Conservation (phyloP, 1,140 invertebrate genomes). For the Drosophila fuyamai region DNA sequence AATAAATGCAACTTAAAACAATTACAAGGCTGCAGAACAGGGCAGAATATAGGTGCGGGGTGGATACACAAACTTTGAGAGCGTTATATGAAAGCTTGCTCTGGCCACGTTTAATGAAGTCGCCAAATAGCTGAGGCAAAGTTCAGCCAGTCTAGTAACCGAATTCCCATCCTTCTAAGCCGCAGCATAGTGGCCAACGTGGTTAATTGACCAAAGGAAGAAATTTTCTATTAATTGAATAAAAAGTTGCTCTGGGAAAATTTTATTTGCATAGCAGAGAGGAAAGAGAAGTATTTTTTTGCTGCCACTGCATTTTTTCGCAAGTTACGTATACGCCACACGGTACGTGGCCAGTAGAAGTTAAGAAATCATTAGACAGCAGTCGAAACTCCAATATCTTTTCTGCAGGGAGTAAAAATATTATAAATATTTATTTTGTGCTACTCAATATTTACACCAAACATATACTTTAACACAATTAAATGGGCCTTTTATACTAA, state of each 20-base stretch:
- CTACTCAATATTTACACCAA: too few relatives aligned
- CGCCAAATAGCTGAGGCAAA: conserved; percentile 51
- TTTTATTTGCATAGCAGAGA: conserved; percentile 46
- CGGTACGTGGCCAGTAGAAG: conserved; percentile 8
- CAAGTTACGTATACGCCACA: conserved; percentile 3
- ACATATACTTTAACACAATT: too few relatives aligned
- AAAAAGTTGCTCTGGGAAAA: conserved; percentile 53
- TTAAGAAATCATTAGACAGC: conserved; percentile 6
- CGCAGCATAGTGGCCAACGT: conserved; percentile 31
- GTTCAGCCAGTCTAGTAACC: conserved; percentile 19
- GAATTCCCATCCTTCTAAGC: conserved; percentile 1
- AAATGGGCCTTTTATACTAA: too few relatives aligned
- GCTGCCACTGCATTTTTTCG: conserved; percentile 5
- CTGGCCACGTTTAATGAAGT: conserved; percentile 66
- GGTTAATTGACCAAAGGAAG: conserved; percentile 70
- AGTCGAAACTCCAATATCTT: neutral
- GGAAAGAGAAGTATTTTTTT: conserved; percentile 1
- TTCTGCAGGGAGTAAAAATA: too few relatives aligned
- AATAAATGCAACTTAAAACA: conserved; percentile 78
- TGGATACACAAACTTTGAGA: conserved; percentile 43
- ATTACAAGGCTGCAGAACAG: conserved; percentile 61
- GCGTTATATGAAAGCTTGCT: conserved; percentile 40
- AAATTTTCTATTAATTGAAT: conserved; percentile 70
- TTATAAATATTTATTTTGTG: too few relatives aligned
- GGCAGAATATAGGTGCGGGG: conserved; percentile 7